Evolutionary conservation across 2,113 vertebrate species (phyloP).

Genomic region (Meleagris gallopavo): DNA sequence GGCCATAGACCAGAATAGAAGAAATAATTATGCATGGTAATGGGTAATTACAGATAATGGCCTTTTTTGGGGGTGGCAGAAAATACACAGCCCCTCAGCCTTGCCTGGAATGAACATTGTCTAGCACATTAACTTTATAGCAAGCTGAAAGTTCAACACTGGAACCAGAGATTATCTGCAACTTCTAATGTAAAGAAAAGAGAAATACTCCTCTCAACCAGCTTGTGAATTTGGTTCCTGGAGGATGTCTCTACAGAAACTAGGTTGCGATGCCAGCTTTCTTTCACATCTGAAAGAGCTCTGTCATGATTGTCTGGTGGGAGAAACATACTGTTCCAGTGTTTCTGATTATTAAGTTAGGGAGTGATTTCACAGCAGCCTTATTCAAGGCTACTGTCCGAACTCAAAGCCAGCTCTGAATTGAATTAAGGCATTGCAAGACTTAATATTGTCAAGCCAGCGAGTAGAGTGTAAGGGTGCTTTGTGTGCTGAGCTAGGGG

Average conservation of each 20-base stretch:
- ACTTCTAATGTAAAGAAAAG: constrained; percentile 9
- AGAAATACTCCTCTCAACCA: background rate
- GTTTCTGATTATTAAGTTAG: constrained; percentile 83
- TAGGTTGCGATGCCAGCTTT: constrained; percentile 54
- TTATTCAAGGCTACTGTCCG: constrained; percentile 85
- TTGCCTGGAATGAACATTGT: constrained; percentile 75
- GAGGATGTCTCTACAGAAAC: background rate
- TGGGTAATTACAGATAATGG: constrained; percentile 84
- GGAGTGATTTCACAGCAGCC: constrained; percentile 75
- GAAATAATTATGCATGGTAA: constrained; percentile 81
- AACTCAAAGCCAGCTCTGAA: constrained; percentile 66
- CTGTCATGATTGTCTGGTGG: constrained; percentile 77
- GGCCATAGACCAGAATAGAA: constrained; percentile 71
- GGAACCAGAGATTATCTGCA: constrained; percentile 47
- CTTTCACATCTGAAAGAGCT: constrained; percentile 74
- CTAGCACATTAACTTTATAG: constrained; percentile 84
- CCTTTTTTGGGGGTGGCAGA: constrained; percentile 75
- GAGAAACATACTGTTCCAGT: constrained; percentile 86
- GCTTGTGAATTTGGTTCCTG: background rate
- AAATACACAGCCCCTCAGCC: constrained; percentile 70
- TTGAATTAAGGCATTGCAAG: background rate
- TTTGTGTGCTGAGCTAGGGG: background rate
- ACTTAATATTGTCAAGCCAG: background rate
- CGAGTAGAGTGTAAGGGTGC: background rate
- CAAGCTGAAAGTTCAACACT: constrained; percentile 69